A percentile compares a stretch with the other conserved stretches of the same genome.
phyloP scores from a whole-genome alignment of 2,888 invertebrate species.

The Calameuta pallipes region DNA sequence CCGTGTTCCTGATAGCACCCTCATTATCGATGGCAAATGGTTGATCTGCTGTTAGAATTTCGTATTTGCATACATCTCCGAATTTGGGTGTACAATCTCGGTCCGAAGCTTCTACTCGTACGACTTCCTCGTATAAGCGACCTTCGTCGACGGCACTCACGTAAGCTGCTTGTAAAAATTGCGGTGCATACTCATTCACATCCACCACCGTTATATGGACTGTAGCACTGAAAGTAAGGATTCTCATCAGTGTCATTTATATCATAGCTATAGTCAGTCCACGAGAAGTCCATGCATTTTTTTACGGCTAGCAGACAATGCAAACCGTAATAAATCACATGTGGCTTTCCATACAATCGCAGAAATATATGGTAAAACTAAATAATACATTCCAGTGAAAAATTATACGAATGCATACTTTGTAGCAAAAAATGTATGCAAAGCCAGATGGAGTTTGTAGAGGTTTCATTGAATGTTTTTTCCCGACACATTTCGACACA shows the following conservation, averaged over 20 bases:
- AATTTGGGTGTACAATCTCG: conserved; percentile 95
- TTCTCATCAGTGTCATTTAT: conserved; percentile 2
- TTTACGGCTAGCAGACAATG: too few relatives aligned
- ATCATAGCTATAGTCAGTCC: conserved; percentile 4
- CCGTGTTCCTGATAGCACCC: conserved; percentile 93
- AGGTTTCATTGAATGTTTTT: too few relatives aligned
- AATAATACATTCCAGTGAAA: too few relatives aligned
- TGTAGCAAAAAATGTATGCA: too few relatives aligned
- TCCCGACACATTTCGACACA: too few relatives aligned
- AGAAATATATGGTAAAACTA: too few relatives aligned
- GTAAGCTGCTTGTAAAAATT: conserved; percentile 91
- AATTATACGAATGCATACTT: too few relatives aligned
- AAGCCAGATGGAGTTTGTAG: too few relatives aligned
- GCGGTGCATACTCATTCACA: conserved; percentile 95
- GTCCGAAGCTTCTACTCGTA: conserved; percentile 92
- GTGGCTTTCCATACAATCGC: too few relatives aligned
- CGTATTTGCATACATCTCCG: conserved; percentile 97
- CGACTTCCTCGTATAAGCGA: conserved; percentile 87
- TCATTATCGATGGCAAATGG: conserved; percentile 93
- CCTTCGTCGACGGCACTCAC: conserved; percentile 93
- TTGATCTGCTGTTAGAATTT: conserved; percentile 91
- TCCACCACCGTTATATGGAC: conserved; percentile 95
- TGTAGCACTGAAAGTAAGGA: conserved; percentile 77
- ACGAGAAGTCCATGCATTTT: neutral
- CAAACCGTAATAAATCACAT: too few relatives aligned